A percentile compares a stretch with the other conserved stretches of the same genome.
Conservation (phyloP, 2,113 vertebrate genomes). For the Labeo catla region DNA sequence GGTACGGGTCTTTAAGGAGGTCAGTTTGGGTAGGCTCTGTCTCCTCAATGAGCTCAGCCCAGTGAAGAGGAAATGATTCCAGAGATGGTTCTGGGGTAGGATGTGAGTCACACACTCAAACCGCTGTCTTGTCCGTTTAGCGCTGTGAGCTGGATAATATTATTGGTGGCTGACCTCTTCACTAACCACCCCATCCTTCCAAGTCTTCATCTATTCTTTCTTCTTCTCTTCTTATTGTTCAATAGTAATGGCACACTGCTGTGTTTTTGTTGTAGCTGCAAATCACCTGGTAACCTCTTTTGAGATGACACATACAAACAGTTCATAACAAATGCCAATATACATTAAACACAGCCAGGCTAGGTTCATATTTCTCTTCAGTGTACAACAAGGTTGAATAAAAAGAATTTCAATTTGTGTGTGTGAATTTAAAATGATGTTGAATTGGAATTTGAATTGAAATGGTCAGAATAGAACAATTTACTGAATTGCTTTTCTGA, state of each 20-base stretch:
- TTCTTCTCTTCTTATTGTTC: not conserved
- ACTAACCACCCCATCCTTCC: not conserved
- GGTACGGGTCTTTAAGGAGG: conserved; percentile 4
- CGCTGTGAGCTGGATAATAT: conserved; percentile 61
- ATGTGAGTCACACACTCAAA: conserved; percentile 63
- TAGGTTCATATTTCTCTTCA: not conserved
- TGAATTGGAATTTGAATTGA: not conserved
- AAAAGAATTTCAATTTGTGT: not conserved
- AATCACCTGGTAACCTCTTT: not conserved
- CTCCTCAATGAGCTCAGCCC: not conserved
- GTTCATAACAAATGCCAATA: not conserved
- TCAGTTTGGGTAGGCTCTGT: conserved; percentile 20
- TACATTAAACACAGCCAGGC: not conserved
- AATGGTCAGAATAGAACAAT: not conserved
- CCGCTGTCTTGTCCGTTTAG: conserved; percentile 47
- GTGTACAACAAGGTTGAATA: not conserved
- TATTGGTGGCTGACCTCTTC: conserved; percentile 37
- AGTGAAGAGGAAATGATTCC: conserved; percentile 45
- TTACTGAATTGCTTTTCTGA: not conserved
- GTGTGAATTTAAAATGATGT: not conserved
- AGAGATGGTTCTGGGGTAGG: conserved; percentile 51
- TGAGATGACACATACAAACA: not conserved
- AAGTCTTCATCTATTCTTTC: not conserved
- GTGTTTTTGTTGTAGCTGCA: not conserved
- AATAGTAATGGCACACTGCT: not conserved